phyloP scores from a whole-genome alignment of 2,797 vertebrate species.

The Antrozous pallidus region DNA sequence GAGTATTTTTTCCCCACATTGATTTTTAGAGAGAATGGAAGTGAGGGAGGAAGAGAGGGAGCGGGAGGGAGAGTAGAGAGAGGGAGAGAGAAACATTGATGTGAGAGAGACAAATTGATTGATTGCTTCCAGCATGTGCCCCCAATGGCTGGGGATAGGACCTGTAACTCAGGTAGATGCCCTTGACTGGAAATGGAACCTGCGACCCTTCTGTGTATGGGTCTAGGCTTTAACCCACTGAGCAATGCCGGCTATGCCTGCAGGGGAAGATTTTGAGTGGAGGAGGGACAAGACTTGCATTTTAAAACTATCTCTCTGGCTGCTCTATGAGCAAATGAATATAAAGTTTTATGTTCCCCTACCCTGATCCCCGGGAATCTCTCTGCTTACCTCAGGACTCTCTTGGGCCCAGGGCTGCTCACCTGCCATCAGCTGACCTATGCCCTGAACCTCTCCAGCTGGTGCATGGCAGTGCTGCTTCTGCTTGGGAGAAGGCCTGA shows the following conservation, averaged over 20 bases:
- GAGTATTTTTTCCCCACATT: not conserved
- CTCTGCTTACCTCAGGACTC: not conserved
- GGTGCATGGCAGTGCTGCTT: not conserved
- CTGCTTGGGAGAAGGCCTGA: not conserved
- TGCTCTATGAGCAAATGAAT: not conserved
- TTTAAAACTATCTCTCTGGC: not conserved
- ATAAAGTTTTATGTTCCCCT: not conserved
- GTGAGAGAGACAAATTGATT: not conserved
- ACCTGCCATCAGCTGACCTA: not conserved
- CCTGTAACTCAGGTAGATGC: not conserved
- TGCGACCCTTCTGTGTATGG: no score
- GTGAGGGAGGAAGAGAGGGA: no score
- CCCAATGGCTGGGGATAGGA: not conserved
- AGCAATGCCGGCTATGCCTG: not conserved
- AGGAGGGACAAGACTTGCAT: not conserved
- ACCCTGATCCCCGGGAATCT: not conserved
- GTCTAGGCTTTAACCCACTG: not conserved
- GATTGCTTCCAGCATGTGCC: not conserved
- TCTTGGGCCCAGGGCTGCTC: not conserved
- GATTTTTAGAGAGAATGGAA: not conserved
- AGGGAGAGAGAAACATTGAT: not conserved
- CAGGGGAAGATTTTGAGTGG: not conserved
- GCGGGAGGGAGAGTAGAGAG: no score
- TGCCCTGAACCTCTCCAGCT: not conserved
- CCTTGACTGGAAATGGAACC: no score